Conservation (phyloP, 2,113 vertebrate species). For the Oryzias curvinotus region DNA sequence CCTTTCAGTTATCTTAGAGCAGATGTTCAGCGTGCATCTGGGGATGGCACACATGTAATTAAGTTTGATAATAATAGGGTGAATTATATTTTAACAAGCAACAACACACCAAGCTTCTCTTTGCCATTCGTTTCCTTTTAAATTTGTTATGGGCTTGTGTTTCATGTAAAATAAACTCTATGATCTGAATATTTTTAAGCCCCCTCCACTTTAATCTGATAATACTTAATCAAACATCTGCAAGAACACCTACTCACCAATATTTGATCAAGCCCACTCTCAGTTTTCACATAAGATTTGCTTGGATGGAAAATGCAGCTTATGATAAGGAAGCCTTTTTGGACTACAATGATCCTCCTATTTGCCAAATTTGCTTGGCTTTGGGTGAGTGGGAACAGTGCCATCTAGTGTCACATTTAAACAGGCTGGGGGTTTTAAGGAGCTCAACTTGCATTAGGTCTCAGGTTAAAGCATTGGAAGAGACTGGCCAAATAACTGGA, state of each 20-base stretch:
- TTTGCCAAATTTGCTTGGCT: conserved; percentile 8
- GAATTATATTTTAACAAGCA: not conserved
- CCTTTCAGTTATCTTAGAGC: conserved; percentile 10
- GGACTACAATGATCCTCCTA: conserved; percentile 17
- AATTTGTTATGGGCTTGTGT: conserved; percentile 18
- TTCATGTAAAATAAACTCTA: conserved; percentile 20
- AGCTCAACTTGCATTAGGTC: not conserved
- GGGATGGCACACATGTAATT: not conserved
- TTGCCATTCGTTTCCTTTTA: conserved; percentile 14
- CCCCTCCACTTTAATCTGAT: conserved; percentile 37
- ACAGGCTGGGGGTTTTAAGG: conserved; percentile 8
- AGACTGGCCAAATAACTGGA: not conserved
- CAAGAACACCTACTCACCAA: conserved; percentile 41
- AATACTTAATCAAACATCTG: conserved; percentile 37
- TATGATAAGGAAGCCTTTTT: conserved; percentile 42
- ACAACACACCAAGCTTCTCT: not conserved
- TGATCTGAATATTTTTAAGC: conserved; percentile 26
- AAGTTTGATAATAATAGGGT: not conserved
- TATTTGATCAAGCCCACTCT: conserved; percentile 30
- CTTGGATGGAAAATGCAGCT: conserved; percentile 35
- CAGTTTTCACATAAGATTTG: conserved; percentile 34
- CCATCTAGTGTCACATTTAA: conserved; percentile 71
- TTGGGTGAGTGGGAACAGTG: conserved; percentile 70
- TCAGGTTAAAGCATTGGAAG: not conserved
- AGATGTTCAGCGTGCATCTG: conserved; percentile 24